phyloP scores from a whole-genome alignment of 35 echinoderm and acorn worm genomes.

The Ophiothrix spiculata region DNA sequence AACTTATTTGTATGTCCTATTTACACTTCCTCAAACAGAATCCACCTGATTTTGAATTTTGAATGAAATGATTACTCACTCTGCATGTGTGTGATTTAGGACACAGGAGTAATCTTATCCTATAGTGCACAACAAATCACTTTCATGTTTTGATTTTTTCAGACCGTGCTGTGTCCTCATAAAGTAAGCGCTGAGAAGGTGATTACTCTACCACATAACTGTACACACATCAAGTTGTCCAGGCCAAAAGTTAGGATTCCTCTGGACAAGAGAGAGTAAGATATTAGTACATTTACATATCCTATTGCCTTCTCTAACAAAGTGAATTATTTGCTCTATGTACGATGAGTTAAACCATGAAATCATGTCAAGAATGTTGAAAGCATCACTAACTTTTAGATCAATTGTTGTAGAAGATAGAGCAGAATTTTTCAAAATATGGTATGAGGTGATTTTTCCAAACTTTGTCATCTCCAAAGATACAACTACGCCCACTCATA shows the following conservation, averaged over 20 bases:
- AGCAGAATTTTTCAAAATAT: not conserved
- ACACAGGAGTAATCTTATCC: too few species aligned
- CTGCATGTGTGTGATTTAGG: too few species aligned
- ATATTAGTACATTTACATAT: too few species aligned
- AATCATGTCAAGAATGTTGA: not conserved
- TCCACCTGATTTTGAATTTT: too few species aligned
- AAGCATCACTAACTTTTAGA: not conserved
- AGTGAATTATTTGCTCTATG: too few species aligned
- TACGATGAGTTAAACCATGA: not conserved
- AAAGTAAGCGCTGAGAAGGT: constrained; percentile 94
- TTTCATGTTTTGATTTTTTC: too few species aligned
- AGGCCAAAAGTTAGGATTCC: constrained; percentile 80
- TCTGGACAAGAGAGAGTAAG: constrained; percentile 54
- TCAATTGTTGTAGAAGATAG: not conserved
- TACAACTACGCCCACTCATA: not conserved
- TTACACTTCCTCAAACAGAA: too few species aligned
- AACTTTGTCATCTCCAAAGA: not conserved
- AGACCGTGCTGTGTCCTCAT: constrained; percentile 97
- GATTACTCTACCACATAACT: constrained; percentile 84
- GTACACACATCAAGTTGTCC: constrained; percentile 91
- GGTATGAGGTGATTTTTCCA: too few species aligned
- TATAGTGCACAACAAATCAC: too few species aligned
- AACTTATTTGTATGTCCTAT: too few species aligned
- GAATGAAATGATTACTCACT: too few species aligned
- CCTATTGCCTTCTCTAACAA: too few species aligned